Conservation (phyloP, 2,888 invertebrate genomes). For the Octodonta nipae region DNA sequence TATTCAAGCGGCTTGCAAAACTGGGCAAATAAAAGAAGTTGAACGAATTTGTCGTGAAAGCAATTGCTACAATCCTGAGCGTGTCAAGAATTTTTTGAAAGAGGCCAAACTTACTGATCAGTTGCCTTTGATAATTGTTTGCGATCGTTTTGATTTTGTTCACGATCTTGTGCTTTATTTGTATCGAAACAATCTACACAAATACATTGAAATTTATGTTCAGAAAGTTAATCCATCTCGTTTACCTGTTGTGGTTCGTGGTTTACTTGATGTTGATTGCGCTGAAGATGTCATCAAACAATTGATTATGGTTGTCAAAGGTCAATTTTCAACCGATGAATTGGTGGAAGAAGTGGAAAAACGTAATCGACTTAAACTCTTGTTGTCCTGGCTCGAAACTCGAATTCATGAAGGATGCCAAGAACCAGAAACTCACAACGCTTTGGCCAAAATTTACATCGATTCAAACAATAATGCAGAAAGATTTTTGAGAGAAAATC, state of each 20-base stretch:
- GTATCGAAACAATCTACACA: constrained; percentile 94
- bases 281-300: constrained; percentile 98
- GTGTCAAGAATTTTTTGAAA: constrained; percentile 98
- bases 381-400: constrained; percentile 94
- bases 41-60: constrained; percentile 97
- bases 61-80: constrained; percentile 96
- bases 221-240: constrained; percentile 95
- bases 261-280: constrained; percentile 94
- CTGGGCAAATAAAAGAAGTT: constrained; percentile 98
- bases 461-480: constrained; percentile 99
- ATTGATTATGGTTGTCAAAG: constrained; percentile 89
- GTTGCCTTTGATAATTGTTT: constrained; percentile 96
- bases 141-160: constrained; percentile 98
- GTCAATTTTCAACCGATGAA: constrained; percentile 97
- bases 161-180: constrained; percentile 95
- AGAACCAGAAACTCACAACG: constrained; percentile 98
- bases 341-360: constrained; percentile 95
- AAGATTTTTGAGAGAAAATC: constrained; percentile 76
- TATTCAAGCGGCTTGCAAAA: constrained; percentile 98
- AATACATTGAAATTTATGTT: constrained; percentile 99
- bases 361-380: constrained; percentile 80
- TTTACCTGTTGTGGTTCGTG: constrained; percentile 94
- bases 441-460: constrained; percentile 97
- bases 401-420: constrained; percentile 93
- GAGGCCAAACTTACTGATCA: constrained; percentile 98